Percentiles rank a stretch among this genome's conserved stretches.
Conservation (phyloP, 2,113 vertebrate genomes). For the Tor tambroides region DNA sequence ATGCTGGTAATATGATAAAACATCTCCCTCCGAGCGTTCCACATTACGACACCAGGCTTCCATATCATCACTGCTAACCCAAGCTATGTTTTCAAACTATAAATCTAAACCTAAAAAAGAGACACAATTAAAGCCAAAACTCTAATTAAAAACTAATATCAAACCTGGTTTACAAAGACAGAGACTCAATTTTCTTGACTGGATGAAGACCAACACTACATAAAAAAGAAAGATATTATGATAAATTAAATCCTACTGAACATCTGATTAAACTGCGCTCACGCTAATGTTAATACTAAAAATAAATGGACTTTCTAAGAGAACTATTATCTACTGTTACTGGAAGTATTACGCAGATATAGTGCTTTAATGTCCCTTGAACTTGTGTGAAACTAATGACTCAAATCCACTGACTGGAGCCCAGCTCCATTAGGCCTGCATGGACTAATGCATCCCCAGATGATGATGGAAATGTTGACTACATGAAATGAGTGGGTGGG, state of each 20-base stretch:
- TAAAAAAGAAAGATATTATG: neutral
- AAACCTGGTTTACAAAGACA: neutral
- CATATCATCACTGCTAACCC: neutral
- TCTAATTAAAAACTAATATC: neutral
- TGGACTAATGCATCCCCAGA: conserved; percentile 45
- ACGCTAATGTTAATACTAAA: neutral
- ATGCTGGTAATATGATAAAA: conserved; percentile 10
- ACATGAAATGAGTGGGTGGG: conserved; percentile 36
- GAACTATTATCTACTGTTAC: neutral
- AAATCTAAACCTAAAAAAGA: neutral
- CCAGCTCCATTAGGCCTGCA: conserved; percentile 40
- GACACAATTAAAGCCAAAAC: neutral
- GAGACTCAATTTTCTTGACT: neutral
- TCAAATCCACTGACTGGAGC: conserved; percentile 20
- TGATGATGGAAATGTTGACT: conserved; percentile 51
- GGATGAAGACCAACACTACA: neutral
- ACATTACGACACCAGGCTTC: neutral
- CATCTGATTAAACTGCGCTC: neutral
- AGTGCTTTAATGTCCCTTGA: neutral
- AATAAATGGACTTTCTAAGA: neutral
- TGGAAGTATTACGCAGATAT: neutral
- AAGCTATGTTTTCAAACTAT: neutral
- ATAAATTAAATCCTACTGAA: neutral
- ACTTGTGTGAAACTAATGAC: conserved; percentile 9
- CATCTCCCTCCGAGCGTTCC: neutral